Base-by-base conservation (phyloP, 2,113 vertebrate species). In the Zosterops lateralis region DNA sequence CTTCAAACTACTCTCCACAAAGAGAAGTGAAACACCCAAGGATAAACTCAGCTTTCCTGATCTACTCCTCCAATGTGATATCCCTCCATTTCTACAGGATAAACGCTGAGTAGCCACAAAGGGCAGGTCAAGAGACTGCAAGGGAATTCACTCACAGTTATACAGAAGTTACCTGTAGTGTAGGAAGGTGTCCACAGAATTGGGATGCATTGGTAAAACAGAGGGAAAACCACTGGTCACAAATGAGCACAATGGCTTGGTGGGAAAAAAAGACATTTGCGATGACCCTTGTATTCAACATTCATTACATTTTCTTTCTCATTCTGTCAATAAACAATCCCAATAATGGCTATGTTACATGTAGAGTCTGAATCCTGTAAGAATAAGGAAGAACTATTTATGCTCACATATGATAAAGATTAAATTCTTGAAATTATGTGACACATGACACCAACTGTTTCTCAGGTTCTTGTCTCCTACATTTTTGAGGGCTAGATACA, bases 231-330 rank as follows among this genome's bases (percentile, higher is more conserved):
- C 29, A 36, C 8, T 6, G 16, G 64, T 20, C 21, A 68, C 9
- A 62, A 84, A 60, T 9, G 8, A 61, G 17, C 31, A 68, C 0
- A 0, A 17, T 25, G 28, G 24, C 8, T 26, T 60, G 22, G 4
- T 7, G 57, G 57, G 2, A 6, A 2, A 0, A 26, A 11, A 8
- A 54, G 17, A 54, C 18, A 32, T 32, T 54, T 80, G 10, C 11
- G 62, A 25, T 20, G 6, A 48, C 10, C 21, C 66, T 82, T 28
- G 6, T 11, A 53, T 6, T 51, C 26, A 48, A 14, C 7, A 51
- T 75, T 47, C 44, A 3, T 57, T 62, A 45, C 19, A 10, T 24
- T 36, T 40, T 47, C 28, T 76, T 65, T 48, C 20, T 71, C 18
- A 3, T 10, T 62, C 48, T 44, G 28, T 58, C 22, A 53, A 36